phyloP scores from a whole-genome alignment of 2,113 vertebrate species.

The Ciconia maguari region DNA sequence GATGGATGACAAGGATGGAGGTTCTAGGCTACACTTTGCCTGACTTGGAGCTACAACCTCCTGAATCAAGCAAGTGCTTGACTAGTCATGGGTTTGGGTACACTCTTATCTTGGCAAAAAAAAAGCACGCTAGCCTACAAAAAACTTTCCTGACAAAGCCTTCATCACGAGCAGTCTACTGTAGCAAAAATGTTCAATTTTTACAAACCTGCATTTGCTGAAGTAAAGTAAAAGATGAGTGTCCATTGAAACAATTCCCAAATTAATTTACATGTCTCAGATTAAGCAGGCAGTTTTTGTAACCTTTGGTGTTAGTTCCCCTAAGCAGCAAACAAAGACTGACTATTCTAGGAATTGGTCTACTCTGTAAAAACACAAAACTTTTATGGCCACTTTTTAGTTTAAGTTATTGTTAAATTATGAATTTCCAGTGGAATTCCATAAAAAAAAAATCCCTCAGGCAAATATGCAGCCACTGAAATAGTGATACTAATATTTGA shows the following conservation, averaged over 20 bases:
- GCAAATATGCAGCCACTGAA: not conserved
- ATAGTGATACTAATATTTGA: not conserved
- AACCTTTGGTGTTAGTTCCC: not conserved
- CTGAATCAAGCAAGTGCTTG: not conserved
- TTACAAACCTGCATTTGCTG: not conserved
- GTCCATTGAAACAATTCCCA: not conserved
- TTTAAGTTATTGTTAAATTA: not conserved
- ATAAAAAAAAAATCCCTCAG: not conserved
- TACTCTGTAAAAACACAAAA: not conserved
- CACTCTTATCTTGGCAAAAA: not conserved
- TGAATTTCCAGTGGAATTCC: not conserved
- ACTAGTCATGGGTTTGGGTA: not conserved
- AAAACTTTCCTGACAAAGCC: not conserved
- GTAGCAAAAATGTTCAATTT: not conserved
- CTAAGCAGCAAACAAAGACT: not conserved
- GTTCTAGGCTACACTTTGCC: not conserved
- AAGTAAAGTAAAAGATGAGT: not conserved
- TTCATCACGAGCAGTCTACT: not conserved
- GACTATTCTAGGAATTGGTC: not conserved
- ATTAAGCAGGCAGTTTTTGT: not conserved
- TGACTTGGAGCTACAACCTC: not conserved
- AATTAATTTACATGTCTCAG: not conserved
- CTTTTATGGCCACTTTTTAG: not conserved
- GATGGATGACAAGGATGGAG: too few species aligned
- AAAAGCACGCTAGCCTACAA: not conserved